These are phyloP conservation scores for Zeuzera pyrina DNA, from an alignment of 2,888 invertebrate genomes.

Conservation along the genomic window DNA sequence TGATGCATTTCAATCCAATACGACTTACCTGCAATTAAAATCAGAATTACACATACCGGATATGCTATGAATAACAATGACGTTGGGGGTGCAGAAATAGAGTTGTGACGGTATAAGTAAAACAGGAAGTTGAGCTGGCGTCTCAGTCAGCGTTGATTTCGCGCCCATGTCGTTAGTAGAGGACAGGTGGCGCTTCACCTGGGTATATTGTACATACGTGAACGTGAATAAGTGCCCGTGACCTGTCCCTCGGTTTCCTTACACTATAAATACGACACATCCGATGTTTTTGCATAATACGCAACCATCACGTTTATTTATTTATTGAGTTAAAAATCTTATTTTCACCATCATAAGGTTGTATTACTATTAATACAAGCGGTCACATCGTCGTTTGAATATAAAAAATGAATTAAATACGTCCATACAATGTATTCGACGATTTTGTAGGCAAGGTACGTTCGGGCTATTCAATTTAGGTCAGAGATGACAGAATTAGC, in stretches of 20 bases:
- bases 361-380: conserved; percentile 12
- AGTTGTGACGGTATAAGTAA: conserved; percentile 8
- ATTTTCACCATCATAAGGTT: too few species aligned
- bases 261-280: conserved; percentile 23
- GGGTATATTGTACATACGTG: too few species aligned
- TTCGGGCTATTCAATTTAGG: conserved; percentile 15
- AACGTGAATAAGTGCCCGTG: conserved; percentile 27
- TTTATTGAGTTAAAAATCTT: too few species aligned
- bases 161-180: conserved; percentile 23
- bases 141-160: conserved; percentile 8
- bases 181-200: conserved; percentile 25
- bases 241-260: conserved; percentile 18
- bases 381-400: conserved; percentile 5
- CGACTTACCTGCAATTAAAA: conserved; percentile 58
- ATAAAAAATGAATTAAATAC: conserved; percentile 9
- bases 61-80: conserved; percentile 15
- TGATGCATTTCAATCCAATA: conserved; percentile 31
- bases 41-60: conserved; percentile 21
- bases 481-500: conserved; percentile 21
- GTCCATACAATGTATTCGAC: conserved; percentile 2
- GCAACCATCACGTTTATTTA: too few species aligned
- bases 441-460: not conserved
- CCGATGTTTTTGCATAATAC: conserved; percentile 14
- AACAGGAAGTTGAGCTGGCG: conserved; percentile 18
- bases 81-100: conserved; percentile 8